Base-by-base conservation (phyloP, 2,888 invertebrate species). In the Papilio protenor region DNA sequence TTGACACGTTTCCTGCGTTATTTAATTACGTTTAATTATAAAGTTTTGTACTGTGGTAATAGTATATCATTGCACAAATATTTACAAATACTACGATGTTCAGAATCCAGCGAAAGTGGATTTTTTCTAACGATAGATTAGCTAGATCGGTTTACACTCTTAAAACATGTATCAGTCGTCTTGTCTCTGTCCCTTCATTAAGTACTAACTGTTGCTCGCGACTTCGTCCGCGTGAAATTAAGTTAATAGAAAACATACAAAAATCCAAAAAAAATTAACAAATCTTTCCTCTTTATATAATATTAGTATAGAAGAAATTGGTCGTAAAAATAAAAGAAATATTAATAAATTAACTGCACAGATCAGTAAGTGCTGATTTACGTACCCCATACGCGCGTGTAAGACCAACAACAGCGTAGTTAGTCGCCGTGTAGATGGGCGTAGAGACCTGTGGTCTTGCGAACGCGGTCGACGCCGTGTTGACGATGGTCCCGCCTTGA, bases 351-450 rank as follows among this genome's bases (percentile, higher is more conserved):
- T 1, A 14, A 61, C 14, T 27, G 27, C 61, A 64, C 33, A 64
- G 14, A 16, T 64, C 1, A 16, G 10, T n/a, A 40, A 40, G 40
- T 66, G 11, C 11, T n/a, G 21, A 64, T 16, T 27, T 45, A 18
- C 66, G 92, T 86, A 96, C 96, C 84, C 97, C 97, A 85, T 97
- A 97, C 70, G 97, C 96, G 82, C 97, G 95, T 3, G 97, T 97
- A 78, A 97, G 95, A 64, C 96, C 97, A 21, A 97, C 96, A 33
- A 97, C 96, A 0, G 97, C 97, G 85, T 97, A 97, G 87, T 97
- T 97, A 21, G 97, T 97, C 18, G 97, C 97, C 0, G 97, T 96
- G 91, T 97, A 97, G 82, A 97, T 97, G 1, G 97, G 97, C 47
- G 96, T 96, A 77, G 97, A 96, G 10, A 97, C 96, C 84, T 97